Conservation (phyloP, 2,113 vertebrate species). For the Phrynocephalus versicolor region DNA sequence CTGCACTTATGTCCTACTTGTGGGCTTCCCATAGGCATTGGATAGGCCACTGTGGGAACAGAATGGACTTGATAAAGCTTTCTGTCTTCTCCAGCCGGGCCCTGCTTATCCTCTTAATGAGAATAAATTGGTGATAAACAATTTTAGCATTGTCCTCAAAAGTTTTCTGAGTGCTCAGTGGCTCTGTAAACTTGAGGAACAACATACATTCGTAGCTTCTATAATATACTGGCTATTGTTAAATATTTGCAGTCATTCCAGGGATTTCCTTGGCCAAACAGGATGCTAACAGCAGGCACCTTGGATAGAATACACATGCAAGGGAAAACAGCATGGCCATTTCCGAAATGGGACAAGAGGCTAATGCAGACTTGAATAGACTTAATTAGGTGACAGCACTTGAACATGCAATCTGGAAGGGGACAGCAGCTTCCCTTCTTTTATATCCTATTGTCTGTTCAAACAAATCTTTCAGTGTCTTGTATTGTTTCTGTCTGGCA, state of each 20-base stretch:
- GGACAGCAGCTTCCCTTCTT: slow-evolving; percentile 25
- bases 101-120: background rate
- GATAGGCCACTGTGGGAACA: background rate
- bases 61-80: background rate
- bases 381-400: slow-evolving; percentile 25
- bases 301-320: slow-evolving; percentile 47
- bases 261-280: slow-evolving; percentile 36
- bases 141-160: background rate
- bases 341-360: slow-evolving; percentile 13
- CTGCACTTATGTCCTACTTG: background rate
- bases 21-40: background rate
- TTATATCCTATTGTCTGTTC: slow-evolving; percentile 43
- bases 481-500: slow-evolving; percentile 6
- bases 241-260: slow-evolving; percentile 36
- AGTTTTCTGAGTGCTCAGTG: background rate
- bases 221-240: slow-evolving; percentile 1
- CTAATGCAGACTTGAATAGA: slow-evolving; percentile 29
- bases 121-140: background rate
- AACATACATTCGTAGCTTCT: slow-evolving; percentile 14
- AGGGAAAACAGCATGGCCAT: slow-evolving; percentile 20
- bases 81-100: background rate
- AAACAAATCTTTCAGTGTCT: slow-evolving; percentile 37
- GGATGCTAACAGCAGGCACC: slow-evolving; percentile 36
- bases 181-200: slow-evolving; percentile 9
- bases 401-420: slow-evolving; percentile 28